Base-by-base conservation (phyloP, 2,888 invertebrate genomes). In the Sphinx pinastri region DNA sequence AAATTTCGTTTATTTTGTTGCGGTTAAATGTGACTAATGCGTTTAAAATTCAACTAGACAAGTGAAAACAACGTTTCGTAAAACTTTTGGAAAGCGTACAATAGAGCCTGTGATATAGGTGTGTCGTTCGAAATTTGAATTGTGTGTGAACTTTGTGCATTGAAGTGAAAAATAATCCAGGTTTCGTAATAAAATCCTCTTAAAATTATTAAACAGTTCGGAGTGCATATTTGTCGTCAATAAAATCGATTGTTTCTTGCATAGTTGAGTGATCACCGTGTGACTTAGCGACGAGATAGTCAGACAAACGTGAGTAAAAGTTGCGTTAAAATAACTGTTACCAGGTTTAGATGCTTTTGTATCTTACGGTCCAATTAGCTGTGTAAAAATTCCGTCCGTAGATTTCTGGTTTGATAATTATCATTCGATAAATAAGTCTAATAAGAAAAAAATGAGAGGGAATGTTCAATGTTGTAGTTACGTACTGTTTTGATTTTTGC, bases 251-350 rank as follows among this genome's bases (percentile, higher is more conserved):
- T 86, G 83, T 81, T 63, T 45, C 77, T 88, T 86, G 82, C 83
- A 85, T 84, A 88, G 82, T 87, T 87, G 81, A 88, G 85, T 90
- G 88, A 86, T 84, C 83, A 81, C 81, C 81, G 85, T 87, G 85
- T 82, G 85, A 85, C 81, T 84, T 83, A 79, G 70, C 78, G 81
- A 81, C 81, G 80, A 83, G 81, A 83, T 83, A 76, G 79, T 81
- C 81, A 87, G 83, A 76, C 79, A 85, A 91, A 89, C 84, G 92
- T 92, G 81, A 93, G 92, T 92, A 91, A 88, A 89, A 90, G 87
- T 89, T 83, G 79, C 77, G 81, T 76, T 81, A 78, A 79, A 82
- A 78, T 90, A 88, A 88, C 90, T 89, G 90, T 91, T 84, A 76
- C 71, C 78, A 80, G 75, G 76, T 73, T 78, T 73, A 75, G 70